Evolutionary conservation across 1,140 invertebrate genomes (phyloP).

Genomic region (Globodera rostochiensis): DNA sequence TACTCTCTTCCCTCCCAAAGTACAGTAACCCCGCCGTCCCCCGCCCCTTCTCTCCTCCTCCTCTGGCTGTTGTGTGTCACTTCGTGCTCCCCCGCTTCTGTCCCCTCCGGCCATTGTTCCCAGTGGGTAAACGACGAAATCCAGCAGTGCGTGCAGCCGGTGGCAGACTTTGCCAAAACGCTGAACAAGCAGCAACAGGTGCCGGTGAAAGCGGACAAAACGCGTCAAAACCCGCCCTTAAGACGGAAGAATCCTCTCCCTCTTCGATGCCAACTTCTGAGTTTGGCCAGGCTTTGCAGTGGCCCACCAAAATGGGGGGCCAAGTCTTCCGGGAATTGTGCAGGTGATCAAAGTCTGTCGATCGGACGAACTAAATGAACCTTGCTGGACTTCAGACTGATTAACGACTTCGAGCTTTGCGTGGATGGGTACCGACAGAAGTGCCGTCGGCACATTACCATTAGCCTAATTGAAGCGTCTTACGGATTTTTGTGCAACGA

Average conservation of each 20-base stretch:
- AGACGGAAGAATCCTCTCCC: background rate
- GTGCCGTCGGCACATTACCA: constrained; percentile 63
- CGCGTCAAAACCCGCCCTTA: background rate
- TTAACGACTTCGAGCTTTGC: constrained; percentile 59
- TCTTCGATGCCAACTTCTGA: constrained; percentile 34
- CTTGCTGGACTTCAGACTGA: constrained; percentile 54
- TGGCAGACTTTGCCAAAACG: constrained; percentile 64
- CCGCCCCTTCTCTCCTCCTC: constrained; percentile 3
- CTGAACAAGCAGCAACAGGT: constrained; percentile 56
- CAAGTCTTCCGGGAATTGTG: constrained; percentile 63
- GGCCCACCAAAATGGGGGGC: constrained; percentile 61
- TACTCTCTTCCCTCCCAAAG: background rate
- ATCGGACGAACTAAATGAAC: constrained; percentile 29
- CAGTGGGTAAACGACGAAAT: constrained; percentile 52
- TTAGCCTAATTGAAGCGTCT: constrained; percentile 61
- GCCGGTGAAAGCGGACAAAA: constrained; percentile 20
- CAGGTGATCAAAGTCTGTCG: constrained; percentile 56
- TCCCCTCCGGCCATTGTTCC: constrained; percentile 49
- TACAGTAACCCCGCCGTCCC: background rate
- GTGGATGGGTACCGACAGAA: constrained; percentile 47
- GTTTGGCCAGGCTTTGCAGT: constrained; percentile 57
- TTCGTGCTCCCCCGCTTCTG: background rate
- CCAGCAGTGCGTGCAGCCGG: constrained; percentile 61
- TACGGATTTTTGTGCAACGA: constrained; percentile 65
- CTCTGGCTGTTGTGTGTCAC: background rate